Percentiles rank a stretch among this genome's conserved stretches.
Conservation (phyloP, 1,140 invertebrate genomes). For the Acromyrmex heyeri region DNA sequence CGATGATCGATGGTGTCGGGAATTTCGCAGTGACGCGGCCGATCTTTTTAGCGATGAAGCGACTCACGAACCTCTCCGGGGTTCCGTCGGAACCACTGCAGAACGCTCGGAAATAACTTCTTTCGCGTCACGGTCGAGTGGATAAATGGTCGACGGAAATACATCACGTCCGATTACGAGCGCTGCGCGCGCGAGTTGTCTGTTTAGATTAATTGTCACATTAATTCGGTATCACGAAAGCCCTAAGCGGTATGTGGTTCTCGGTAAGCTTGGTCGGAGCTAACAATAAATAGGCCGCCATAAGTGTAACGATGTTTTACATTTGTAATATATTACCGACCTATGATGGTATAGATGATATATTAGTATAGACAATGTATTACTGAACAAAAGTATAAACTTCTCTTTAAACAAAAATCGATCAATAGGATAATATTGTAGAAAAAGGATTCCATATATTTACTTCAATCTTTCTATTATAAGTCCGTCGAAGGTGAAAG, state of each 20-base stretch:
- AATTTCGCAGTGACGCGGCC: conserved; percentile 23
- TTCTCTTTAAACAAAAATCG: too few species aligned
- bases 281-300: neutral
- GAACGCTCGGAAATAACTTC: conserved; percentile 15
- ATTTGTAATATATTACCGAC: neutral
- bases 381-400: too few species aligned
- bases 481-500: too few species aligned
- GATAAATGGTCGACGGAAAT: conserved; percentile 22
- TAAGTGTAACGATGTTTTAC: neutral
- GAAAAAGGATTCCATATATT: too few species aligned
- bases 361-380: too few species aligned
- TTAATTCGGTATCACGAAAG: neutral
- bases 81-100: neutral
- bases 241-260: neutral
- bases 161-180: neutral
- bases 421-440: too few species aligned
- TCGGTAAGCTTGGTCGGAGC: neutral
- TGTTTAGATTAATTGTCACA: conserved; percentile 19
- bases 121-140: conserved; percentile 2
- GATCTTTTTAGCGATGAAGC: conserved; percentile 7
- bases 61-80: neutral
- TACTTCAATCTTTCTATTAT: too few species aligned
- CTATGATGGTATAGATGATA: neutral
- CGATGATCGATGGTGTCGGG: conserved; percentile 52
- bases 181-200: conserved; percentile 3